phyloP scores from a whole-genome alignment of 2,113 vertebrate species.

The Nyctereutes procyonoides region DNA sequence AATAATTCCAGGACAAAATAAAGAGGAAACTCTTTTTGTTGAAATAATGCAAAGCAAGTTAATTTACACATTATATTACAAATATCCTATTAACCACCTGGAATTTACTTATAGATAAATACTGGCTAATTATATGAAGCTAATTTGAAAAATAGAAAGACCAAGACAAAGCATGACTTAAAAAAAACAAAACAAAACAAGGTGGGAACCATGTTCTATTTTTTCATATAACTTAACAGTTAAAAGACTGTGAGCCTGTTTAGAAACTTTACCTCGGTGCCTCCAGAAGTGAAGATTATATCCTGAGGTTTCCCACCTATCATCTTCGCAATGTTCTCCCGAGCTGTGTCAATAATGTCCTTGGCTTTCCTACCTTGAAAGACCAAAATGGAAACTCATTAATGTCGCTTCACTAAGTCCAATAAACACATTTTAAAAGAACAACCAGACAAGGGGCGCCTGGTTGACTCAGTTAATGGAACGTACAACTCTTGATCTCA shows the following conservation, averaged over 20 bases:
- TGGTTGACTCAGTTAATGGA: not conserved
- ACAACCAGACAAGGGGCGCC: fast-evolving
- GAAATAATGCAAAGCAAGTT: not conserved
- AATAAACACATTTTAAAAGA: fast-evolving
- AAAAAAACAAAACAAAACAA: not conserved
- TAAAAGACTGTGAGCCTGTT: fast-evolving
- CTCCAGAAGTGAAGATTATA: constrained; percentile 96
- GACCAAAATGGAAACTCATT: not conserved
- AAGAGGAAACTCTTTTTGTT: not conserved
- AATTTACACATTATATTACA: not conserved
- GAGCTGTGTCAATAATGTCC: constrained; percentile 88
- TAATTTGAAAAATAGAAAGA: not conserved
- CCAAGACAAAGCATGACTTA: not conserved
- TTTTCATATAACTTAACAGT: fast-evolving
- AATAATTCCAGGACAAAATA: not conserved
- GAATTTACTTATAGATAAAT: not conserved
- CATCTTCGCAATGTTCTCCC: constrained; percentile 92
- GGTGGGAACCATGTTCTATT: not conserved
- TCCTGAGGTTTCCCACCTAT: constrained; percentile 90
- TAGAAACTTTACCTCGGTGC: constrained; percentile 92
- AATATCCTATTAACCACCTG: not conserved
- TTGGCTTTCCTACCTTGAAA: constrained; percentile 92
- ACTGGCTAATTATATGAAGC: not conserved
- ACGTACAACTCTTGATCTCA: not conserved
- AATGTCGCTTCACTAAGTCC: not conserved